phyloP scores from a whole-genome alignment of 2,797 vertebrate genomes.

The Arvicola amphibius region DNA sequence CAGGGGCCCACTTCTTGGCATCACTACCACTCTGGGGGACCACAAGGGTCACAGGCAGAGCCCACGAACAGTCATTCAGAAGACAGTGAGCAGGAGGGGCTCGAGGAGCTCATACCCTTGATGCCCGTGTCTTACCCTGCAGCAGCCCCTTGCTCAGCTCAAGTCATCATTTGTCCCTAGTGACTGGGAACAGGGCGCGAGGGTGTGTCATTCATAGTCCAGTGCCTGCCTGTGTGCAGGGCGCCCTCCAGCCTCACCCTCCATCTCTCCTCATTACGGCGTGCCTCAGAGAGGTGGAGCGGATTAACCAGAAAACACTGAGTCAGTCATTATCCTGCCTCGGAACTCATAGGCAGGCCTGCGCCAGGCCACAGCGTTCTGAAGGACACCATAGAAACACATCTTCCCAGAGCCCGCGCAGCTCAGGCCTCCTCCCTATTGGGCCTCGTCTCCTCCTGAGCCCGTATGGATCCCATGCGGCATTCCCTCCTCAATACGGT shows the following conservation, averaged over 20 bases:
- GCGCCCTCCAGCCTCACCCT: conserved; percentile 33
- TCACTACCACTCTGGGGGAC: not conserved
- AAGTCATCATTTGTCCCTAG: not conserved
- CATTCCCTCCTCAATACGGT: not conserved
- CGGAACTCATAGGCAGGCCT: not conserved
- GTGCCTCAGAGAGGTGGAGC: conserved; percentile 62
- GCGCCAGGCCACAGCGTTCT: fast-evolving
- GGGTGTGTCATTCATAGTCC: conserved; percentile 74
- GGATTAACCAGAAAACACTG: conserved; percentile 70
- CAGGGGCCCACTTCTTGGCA: not conserved
- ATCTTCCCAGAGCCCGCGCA: not conserved
- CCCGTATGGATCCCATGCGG: fast-evolving
- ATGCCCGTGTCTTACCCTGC: not conserved
- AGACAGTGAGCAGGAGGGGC: not conserved
- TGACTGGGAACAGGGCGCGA: not conserved
- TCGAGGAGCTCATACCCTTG: conserved; percentile 63
- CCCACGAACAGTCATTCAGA: not conserved
- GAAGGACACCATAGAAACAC: not conserved
- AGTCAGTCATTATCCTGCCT: conserved; percentile 49
- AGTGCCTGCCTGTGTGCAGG: conserved; percentile 49
- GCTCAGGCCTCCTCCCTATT: not conserved
- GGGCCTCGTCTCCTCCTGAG: not conserved
- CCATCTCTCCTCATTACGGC: conserved; percentile 76
- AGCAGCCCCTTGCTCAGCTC: conserved; percentile 11
- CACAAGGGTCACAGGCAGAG: not conserved